Evolutionary conservation across 1,140 invertebrate species (phyloP), one percentile per base, ranked within the genome.

Genomic region (Neodiprion lecontei): DNA sequence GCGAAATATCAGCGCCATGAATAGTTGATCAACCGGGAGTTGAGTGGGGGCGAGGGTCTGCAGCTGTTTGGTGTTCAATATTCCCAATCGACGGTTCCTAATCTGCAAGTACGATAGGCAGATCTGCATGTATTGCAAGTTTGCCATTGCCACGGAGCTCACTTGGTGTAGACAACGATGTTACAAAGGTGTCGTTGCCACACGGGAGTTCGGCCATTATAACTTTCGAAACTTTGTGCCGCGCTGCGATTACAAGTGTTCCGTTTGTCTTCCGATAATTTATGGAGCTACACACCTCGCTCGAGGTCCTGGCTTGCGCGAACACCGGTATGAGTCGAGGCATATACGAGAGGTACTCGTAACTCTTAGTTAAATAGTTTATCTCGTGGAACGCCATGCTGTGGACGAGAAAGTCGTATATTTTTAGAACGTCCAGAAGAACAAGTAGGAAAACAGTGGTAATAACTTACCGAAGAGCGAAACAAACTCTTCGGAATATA

Each of bases 251-350:
- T 61, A 61, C 53, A 61, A 61, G 53, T 61, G 53, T 61, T 61
- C 53, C 53, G 53, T 61, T 61, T 61, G 53, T 61, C 53, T 61
- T 61, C 53, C 53, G 53, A 61, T 61, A 61, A 61, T 61, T 61
- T 61, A 61, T 61, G 53, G 53, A 61, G n/a, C 53, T 12, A 61
- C 53, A 61, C 53, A 12, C 53, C 53, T 17, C 11, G 53, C 53
- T 61, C 11, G 28, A 40, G 28, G 5, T 40, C 17, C 17, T 21
- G 17, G 17, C 17, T 21, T 21, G 17, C 17, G 17, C 17, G 17
- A 21, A 21, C 50, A 53, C n/a, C 50, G 50, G 53, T 12, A 40
- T 40, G 28, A 40, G 28, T 3, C 1, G 28, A 40, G 28, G 28
- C 28, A 5, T 40, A 40, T 40, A 40, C 1, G 28, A 40, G 28